Conservation (phyloP, 2,113 vertebrate genomes). For the Tretioscincus oriximinensis region DNA sequence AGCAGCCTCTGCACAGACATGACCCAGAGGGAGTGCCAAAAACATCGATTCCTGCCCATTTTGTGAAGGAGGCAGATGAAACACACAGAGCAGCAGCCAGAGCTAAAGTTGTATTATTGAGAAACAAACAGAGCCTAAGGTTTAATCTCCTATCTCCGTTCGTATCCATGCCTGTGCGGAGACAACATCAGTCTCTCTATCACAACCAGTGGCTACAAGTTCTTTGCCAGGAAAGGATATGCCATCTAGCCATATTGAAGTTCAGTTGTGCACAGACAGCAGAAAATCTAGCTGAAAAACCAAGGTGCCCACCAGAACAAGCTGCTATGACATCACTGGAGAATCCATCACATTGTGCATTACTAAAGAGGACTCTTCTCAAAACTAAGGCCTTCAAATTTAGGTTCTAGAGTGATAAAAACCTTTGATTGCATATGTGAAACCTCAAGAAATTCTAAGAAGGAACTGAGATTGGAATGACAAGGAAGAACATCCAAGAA, state of each 20-base stretch:
- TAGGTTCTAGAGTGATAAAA: neutral
- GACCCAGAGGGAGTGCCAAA: constrained; percentile 69
- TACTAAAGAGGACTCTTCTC: too few relatives aligned
- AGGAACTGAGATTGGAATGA: too few relatives aligned
- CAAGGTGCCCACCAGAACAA: constrained; percentile 86
- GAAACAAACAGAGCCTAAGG: constrained; percentile 75
- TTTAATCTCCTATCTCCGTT: too few relatives aligned
- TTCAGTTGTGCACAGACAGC: constrained; percentile 77
- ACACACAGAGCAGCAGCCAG: constrained; percentile 61
- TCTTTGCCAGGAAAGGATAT: constrained; percentile 61
- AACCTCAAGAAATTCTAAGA: constrained; percentile 1
- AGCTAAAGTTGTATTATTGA: rapidly evolving
- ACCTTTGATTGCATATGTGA: constrained; percentile 2
- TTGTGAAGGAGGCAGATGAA: constrained; percentile 82
- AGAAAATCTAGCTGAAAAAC: constrained; percentile 89
- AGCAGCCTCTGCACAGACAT: constrained; percentile 62
- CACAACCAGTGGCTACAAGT: neutral
- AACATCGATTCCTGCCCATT: constrained; percentile 81
- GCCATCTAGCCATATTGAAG: constrained; percentile 83
- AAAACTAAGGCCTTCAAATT: constrained; percentile 67
- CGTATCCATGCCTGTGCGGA: too few relatives aligned
- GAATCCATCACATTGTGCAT: constrained; percentile 84
- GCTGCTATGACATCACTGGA: constrained; percentile 81
- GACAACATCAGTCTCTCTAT: neutral
- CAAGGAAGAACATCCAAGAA: too few relatives aligned